Conservation (phyloP, 2,888 invertebrate genomes). For the Sisyra terminalis region DNA sequence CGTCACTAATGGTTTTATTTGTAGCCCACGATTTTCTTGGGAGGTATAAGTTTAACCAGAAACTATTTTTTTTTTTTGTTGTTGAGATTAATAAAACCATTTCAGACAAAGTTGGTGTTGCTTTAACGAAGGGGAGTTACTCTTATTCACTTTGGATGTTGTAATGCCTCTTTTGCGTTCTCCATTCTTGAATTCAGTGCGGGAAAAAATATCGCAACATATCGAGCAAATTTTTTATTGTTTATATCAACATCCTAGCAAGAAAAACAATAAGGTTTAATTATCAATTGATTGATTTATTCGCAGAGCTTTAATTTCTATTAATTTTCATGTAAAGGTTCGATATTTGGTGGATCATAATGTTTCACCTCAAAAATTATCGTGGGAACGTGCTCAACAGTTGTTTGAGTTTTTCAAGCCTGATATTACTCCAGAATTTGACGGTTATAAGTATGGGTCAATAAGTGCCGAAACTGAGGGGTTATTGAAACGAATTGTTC, state of each 20-base stretch:
- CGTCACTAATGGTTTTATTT: slow-evolving; percentile 60
- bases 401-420: slow-evolving; percentile 71
- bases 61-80: not conserved
- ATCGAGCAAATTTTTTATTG: slow-evolving; percentile 80
- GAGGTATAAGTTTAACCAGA: slow-evolving; percentile 25
- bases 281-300: not conserved
- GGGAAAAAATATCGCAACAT: slow-evolving; percentile 56
- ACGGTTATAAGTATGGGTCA: slow-evolving; percentile 53
- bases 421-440: slow-evolving; percentile 62
- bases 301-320: not conserved
- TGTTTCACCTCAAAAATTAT: slow-evolving; percentile 46
- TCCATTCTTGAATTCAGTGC: slow-evolving; percentile 41
- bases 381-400: slow-evolving; percentile 58
- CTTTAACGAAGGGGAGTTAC: slow-evolving; percentile 55
- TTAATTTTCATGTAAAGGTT: slow-evolving; percentile 18
- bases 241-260: slow-evolving; percentile 66
- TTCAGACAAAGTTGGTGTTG: slow-evolving; percentile 60
- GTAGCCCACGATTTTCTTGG: slow-evolving; percentile 76
- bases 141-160: slow-evolving; percentile 61
- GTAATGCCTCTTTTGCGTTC: slow-evolving; percentile 52
- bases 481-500: slow-evolving; percentile 51
- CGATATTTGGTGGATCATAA: slow-evolving; percentile 61
- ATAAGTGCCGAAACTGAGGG: slow-evolving; percentile 71
- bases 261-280: slow-evolving; percentile 37
- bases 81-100: too few relatives aligned